Conservation (phyloP, 2,888 invertebrate genomes). For the Esperia sulphurella region DNA sequence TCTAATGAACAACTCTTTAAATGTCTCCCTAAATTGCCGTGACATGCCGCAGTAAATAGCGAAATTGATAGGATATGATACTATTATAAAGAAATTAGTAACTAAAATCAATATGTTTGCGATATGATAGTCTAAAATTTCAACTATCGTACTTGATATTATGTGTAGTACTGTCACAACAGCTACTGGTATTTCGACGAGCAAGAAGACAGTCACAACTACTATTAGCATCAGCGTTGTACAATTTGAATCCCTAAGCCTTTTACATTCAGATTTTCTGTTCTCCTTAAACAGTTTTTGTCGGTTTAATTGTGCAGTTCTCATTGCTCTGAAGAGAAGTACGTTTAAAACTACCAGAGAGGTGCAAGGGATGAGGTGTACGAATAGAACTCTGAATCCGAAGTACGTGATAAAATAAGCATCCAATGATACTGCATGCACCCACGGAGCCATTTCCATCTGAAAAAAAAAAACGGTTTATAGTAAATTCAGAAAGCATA, state of each 20-base stretch:
- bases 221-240: constrained; percentile 93
- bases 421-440: constrained; percentile 83
- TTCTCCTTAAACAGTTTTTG: constrained; percentile 88
- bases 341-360: constrained; percentile 93
- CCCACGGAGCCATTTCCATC: constrained; percentile 84
- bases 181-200: constrained; percentile 91
- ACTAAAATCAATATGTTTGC: constrained; percentile 88
- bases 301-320: constrained; percentile 88
- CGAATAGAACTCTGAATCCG: constrained; percentile 92
- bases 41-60: constrained; percentile 98
- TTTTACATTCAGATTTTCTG: constrained; percentile 88
- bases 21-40: constrained; percentile 94
- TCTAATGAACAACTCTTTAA: constrained; percentile 89
- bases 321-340: constrained; percentile 91
- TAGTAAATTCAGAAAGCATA: neutral
- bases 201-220: constrained; percentile 90
- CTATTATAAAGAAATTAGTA: constrained; percentile 94
- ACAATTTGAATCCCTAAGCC: constrained; percentile 88
- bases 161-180: constrained; percentile 91
- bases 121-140: constrained; percentile 87
- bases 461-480: constrained; percentile 36
- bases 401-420: constrained; percentile 90
- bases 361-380: constrained; percentile 94
- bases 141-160: constrained; percentile 85
- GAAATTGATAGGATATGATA: constrained; percentile 95